phyloP scores from a whole-genome alignment of 2,888 invertebrate genomes.

The Palloptera scutellata region DNA sequence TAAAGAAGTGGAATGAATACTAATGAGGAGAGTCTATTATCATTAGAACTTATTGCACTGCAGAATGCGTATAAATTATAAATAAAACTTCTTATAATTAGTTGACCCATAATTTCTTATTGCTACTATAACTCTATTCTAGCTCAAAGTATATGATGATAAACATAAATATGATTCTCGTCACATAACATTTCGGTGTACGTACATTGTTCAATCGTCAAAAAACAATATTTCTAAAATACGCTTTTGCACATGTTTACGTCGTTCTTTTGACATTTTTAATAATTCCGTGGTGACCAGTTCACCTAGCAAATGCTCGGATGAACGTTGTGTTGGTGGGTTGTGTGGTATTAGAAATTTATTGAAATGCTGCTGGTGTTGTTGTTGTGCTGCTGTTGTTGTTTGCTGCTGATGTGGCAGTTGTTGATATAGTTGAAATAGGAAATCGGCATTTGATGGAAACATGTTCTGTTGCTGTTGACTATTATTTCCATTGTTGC shows the following conservation, averaged over 20 bases:
- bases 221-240: conserved; percentile 64
- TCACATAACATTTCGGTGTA: neutral
- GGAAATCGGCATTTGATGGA: conserved; percentile 60
- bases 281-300: conserved; percentile 62
- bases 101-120: too few relatives aligned
- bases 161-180: too few relatives aligned
- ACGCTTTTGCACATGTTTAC: conserved; percentile 61
- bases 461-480: conserved; percentile 48
- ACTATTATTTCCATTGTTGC: conserved; percentile 40
- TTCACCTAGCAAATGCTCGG: conserved; percentile 63
- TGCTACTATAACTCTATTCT: too few relatives aligned
- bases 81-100: too few relatives aligned
- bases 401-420: conserved; percentile 38
- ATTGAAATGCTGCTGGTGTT: conserved; percentile 45
- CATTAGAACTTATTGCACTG: too few relatives aligned
- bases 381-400: conserved; percentile 6
- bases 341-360: conserved; percentile 56
- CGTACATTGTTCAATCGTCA: conserved; percentile 53
- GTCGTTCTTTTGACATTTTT: conserved; percentile 62
- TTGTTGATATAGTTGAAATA: conserved; percentile 59
- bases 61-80: too few relatives aligned
- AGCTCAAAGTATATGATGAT: too few relatives aligned
- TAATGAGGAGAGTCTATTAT: too few relatives aligned
- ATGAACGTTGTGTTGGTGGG: conserved; percentile 53
- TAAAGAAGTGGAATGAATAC: too few relatives aligned